A percentile compares a stretch with the other conserved stretches of the same genome.
phyloP scores from a whole-genome alignment of 2,113 vertebrate genomes.

The Microtus oregoni region DNA sequence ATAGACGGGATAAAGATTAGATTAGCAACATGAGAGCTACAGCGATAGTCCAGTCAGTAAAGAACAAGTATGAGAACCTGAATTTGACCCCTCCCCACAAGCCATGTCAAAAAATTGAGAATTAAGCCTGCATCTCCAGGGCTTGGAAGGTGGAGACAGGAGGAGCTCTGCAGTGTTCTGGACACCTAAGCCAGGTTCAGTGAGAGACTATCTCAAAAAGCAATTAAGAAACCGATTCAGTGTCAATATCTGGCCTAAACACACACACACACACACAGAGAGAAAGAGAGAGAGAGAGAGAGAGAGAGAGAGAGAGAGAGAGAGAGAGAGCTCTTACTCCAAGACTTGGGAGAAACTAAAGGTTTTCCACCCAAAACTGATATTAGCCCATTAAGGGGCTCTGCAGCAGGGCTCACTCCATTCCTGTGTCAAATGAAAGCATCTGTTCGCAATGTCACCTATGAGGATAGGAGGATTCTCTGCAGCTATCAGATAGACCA shows the following conservation, averaged over 20 bases:
- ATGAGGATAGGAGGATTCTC: background rate
- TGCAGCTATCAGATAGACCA: background rate
- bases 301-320: too few relatives aligned
- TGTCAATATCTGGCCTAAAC: background rate
- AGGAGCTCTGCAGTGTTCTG: background rate
- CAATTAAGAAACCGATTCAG: too few relatives aligned
- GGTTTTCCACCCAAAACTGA: background rate
- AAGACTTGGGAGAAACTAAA: constrained; percentile 13
- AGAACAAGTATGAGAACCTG: background rate
- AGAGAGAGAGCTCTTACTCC: background rate
- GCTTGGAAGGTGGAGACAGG: background rate
- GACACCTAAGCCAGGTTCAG: background rate
- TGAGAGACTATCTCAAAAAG: background rate
- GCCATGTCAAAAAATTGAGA: background rate
- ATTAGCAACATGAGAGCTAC: background rate
- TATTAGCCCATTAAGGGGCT: background rate
- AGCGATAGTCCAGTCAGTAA: background rate
- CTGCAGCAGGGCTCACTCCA: background rate
- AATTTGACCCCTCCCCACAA: background rate
- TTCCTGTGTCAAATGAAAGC: background rate
- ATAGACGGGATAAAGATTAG: background rate
- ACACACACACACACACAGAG: too few relatives aligned
- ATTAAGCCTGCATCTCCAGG: background rate
- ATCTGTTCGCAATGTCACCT: background rate
- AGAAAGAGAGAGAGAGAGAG: too few relatives aligned